Evolutionary conservation across 1,140 invertebrate species (phyloP), one percentile per base, ranked within the genome.

Genomic region (Heterodera carotae): DNA sequence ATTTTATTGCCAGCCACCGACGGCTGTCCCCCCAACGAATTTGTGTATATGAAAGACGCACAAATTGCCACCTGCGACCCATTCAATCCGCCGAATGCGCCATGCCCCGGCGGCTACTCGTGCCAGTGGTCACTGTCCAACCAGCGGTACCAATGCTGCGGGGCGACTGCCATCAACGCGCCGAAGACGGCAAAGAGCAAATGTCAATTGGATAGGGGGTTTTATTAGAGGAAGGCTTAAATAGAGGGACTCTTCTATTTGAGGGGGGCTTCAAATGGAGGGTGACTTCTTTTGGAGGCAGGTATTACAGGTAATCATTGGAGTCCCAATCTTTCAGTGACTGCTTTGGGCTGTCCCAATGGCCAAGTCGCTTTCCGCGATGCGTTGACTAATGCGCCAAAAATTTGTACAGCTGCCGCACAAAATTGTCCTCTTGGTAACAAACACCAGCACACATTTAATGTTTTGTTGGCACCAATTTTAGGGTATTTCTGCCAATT

Each of bases 81-180:
- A 33, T 86, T 86, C 81, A 86, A 86, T 72, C 85, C 85, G 33
- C 86, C 86, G 6, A 86, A 86, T 79, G 86, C 85, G 31, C 85
- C 85, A 27, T 86, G 85, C 72, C 85, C 86, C 10, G 76, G 36
- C 56, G 86, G 86, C 4, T 86, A 86, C 67, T 85, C 85, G 29
- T 86, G 85, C 69, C 85, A 86, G 62, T 86, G 86, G 86, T 87
- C 86, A 3, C 60, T 86, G 70, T 84, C 85, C 60, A 86, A 87
- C 66, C 85, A 86, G 76, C 64, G 85, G 43, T 86, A 86, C 64
- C 84, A 86, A 74, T 86, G 85, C 69, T 86, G 85, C 74, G 86
- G 85, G 56, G 84, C 85, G 15, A 87, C 84, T 3, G 81, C 85
- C n/a, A 86, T 87, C 72, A 82, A 78, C 48, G 81, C 81, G 56